Evolutionary conservation across 2,888 invertebrate genomes (phyloP), one percentile per base, ranked within the genome.

Genomic region (Aricia artaxerxes): DNA sequence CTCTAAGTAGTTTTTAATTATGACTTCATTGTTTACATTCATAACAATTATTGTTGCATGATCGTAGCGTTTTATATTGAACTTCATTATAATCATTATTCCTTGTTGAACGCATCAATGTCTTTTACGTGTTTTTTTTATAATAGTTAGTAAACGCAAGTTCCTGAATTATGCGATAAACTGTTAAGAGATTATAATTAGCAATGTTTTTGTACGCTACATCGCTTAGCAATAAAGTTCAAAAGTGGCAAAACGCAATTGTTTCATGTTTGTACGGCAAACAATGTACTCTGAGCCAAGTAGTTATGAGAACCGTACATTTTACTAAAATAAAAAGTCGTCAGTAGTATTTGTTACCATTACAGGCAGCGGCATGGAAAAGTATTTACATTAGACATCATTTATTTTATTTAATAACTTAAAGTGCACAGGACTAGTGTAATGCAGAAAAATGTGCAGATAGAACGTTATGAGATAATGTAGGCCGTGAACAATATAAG

Each of bases 401-500:
- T 7, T 40, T 44, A 44, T 44, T 44, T 7, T 44, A 7, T 31
- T 9, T 64, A 64, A 64, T 64, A 64, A 64, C 9, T 64, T n/a
- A n/a, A n/a, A 61, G 61, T 61, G 7, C 61, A 16, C 64, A 31
- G 64, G 64, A 13, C 35, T 38, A 38, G 38, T 69, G 69, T 69
- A 38, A 69, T 69, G 35, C 69, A 13, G 35, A 69, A 13, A 35
- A 69, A 38, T 73, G n/a, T 73, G 75, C 40, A 44, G 44, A 40
- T 73, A 73, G 24, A 49, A 75, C 49, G 75, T 75, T 75, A 57
- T 76, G 76, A 57, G 57, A 57, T 76, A 53, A 76, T 76, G 76
- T 76, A 53, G 76, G 53, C 49, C 53, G 57, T 76, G 76, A 76
- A 76, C 49, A 53, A 76, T 76, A 53, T 53, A 57, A 76, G 24